These are phyloP conservation scores for Drosophila lacteicornis DNA, from an alignment of 1,140 invertebrate genomes.

Conservation along the genomic window DNA sequence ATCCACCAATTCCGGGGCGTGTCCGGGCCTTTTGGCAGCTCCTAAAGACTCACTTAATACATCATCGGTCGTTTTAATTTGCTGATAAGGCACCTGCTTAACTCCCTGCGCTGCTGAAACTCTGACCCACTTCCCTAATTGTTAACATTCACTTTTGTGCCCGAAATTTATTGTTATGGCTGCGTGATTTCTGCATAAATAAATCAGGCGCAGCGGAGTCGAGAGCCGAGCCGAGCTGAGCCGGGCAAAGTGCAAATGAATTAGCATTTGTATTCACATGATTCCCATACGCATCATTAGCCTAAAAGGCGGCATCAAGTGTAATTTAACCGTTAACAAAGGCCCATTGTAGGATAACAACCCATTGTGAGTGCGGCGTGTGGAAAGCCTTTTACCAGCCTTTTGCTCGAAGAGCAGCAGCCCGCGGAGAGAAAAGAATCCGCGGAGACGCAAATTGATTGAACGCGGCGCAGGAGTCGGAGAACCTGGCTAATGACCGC, in stretches of 20 bases:
- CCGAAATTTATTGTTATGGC: slow-evolving; percentile 49
- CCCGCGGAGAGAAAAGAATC: slow-evolving; percentile 38
- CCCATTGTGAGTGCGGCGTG: slow-evolving; percentile 45
- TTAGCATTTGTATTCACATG: slow-evolving; percentile 70
- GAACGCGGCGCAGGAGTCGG: slow-evolving; percentile 53
- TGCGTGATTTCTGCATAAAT: slow-evolving; percentile 59
- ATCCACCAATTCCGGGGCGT: slow-evolving; percentile 20
- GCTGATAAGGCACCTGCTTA: slow-evolving; percentile 43
- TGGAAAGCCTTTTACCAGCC: slow-evolving; percentile 59
- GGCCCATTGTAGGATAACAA: slow-evolving; percentile 64
- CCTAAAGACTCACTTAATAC: slow-evolving; percentile 55
- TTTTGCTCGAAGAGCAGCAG: background rate
- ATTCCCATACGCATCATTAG: slow-evolving; percentile 73
- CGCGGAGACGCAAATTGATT: slow-evolving; percentile 74
- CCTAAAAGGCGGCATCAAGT: slow-evolving; percentile 73
- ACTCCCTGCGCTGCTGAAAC: background rate
- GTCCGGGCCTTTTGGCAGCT: slow-evolving; percentile 34
- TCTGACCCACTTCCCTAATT: slow-evolving; percentile 50
- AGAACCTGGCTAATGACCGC: slow-evolving; percentile 76
- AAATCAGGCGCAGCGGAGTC: slow-evolving; percentile 43
- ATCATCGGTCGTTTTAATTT: slow-evolving; percentile 40
- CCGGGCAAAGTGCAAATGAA: slow-evolving; percentile 72
- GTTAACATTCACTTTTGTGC: slow-evolving; percentile 51
- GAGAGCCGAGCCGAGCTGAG: background rate
- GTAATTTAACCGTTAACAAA: slow-evolving; percentile 77